Evolutionary conservation across 2,888 invertebrate species (phyloP), one percentile per base, ranked within the genome.

Genomic region (Saturnia japonica): DNA sequence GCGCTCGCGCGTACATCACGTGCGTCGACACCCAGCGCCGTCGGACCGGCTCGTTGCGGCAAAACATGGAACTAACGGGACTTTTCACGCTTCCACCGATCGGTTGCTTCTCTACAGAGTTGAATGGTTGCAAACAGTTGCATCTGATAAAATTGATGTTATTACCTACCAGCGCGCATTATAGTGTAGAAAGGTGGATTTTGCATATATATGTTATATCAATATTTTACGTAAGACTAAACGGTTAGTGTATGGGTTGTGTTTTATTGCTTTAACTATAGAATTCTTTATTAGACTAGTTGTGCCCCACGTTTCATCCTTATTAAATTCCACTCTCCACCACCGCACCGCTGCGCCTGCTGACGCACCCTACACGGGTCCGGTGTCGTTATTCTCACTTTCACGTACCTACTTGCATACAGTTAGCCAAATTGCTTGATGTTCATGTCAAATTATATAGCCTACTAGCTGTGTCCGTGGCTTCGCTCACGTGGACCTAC

Each of bases 1-100:
- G 89, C 88, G 88, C 88, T 75, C 80, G 91, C 92, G 90, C 88
- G 86, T 84, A 80, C 87, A 89, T 93, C 93, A 93, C 92, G 93
- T 93, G 93, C 91, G 82, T 72, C 73, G 80, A 77, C 77, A 73
- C 73, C 79, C 85, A 85, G 93, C 92, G 92, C 93, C 88, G 78
- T 78, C 75, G 72, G 85, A 86, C 79, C 88, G 88, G 87, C 77
- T 77, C 78, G 74, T 62, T 71, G 86, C 85, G 93, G 88, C 76
- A 70, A 77, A 72, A 72, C 75, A 76, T 69, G 74, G 90, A 87
- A 93, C 88, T 90, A 91, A 88, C 90, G 85, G 83, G 79, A 75
- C 82, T 88, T 87, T 91, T 85, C 88, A 89, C 87, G 91, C 87
- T 85, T 82, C 84, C n/a, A n/a, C n/a, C n/a, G n/a, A 89, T 76